phyloP scores from a whole-genome alignment of 2,797 vertebrate genomes.

The Poecilia picta region DNA sequence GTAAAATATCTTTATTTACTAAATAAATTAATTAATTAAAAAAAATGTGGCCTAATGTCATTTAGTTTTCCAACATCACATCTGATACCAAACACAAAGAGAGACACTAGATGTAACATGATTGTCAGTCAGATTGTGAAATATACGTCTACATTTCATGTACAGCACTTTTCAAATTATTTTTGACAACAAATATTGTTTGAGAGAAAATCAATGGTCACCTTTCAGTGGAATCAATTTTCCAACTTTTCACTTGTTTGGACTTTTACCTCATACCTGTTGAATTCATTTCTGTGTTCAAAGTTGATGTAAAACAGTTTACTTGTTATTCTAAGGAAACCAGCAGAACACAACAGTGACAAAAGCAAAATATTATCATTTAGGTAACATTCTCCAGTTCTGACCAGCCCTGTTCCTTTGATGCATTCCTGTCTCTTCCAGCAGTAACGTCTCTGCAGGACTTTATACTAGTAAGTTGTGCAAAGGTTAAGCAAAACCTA shows the following conservation, averaged over 20 bases:
- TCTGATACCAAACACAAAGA: background rate
- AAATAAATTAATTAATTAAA: background rate
- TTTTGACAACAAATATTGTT: background rate
- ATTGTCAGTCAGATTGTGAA: background rate
- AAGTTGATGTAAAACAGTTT: background rate
- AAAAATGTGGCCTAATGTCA: background rate
- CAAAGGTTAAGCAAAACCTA: background rate
- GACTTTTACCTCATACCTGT: background rate
- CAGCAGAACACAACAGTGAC: background rate
- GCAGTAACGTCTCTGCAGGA: background rate
- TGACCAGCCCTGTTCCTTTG: background rate
- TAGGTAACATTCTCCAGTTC: background rate
- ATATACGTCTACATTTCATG: background rate
- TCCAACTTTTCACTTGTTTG: background rate
- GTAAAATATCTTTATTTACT: background rate
- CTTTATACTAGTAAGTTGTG: background rate
- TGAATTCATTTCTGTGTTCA: background rate
- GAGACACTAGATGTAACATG: background rate
- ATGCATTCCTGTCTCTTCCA: background rate
- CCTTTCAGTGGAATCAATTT: background rate
- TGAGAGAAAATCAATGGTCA: background rate
- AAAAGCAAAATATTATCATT: background rate
- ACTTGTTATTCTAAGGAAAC: background rate
- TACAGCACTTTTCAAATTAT: background rate
- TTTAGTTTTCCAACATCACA: background rate